Percentiles rank a stretch among this genome's conserved stretches.
Conservation (phyloP, 92 coral and sea anemone genomes). For the Montipora capitata region DNA sequence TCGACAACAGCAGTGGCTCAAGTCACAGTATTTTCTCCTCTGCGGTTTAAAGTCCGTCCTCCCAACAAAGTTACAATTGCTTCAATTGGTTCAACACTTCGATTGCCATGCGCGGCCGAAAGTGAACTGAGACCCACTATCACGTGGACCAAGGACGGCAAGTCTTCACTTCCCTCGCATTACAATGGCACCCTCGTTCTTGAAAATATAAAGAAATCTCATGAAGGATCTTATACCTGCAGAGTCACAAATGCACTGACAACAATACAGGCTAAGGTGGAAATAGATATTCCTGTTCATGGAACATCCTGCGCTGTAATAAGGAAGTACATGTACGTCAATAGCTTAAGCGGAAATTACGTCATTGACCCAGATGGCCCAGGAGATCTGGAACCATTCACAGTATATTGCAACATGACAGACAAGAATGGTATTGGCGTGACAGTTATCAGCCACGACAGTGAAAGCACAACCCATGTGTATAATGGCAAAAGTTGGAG, state of each 20-base stretch:
- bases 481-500: background rate
- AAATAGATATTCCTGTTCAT: background rate
- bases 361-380: background rate
- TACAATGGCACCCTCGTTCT: slow-evolving; percentile 56
- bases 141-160: slow-evolving; percentile 40
- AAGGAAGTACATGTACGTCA: background rate
- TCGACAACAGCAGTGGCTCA: background rate
- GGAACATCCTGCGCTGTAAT: background rate
- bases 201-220: slow-evolving; percentile 4
- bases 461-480: background rate
- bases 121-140: slow-evolving; percentile 21
- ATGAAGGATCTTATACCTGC: background rate
- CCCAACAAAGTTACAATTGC: background rate
- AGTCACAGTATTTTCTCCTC: slow-evolving; percentile 26
- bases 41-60: slow-evolving; percentile 26
- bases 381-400: background rate
- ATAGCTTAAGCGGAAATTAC: background rate
- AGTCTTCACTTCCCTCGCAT: background rate
- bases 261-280: slow-evolving; percentile 48
- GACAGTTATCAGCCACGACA: slow-evolving; percentile 15
- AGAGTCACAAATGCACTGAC: slow-evolving; percentile 52
- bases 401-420: too few species aligned
- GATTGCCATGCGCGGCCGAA: slow-evolving; percentile 32
- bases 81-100: background rate
- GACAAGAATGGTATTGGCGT: background rate